Evolutionary conservation across 1,140 invertebrate genomes (phyloP).

Genomic region (Parasteatoda tepidariorum): DNA sequence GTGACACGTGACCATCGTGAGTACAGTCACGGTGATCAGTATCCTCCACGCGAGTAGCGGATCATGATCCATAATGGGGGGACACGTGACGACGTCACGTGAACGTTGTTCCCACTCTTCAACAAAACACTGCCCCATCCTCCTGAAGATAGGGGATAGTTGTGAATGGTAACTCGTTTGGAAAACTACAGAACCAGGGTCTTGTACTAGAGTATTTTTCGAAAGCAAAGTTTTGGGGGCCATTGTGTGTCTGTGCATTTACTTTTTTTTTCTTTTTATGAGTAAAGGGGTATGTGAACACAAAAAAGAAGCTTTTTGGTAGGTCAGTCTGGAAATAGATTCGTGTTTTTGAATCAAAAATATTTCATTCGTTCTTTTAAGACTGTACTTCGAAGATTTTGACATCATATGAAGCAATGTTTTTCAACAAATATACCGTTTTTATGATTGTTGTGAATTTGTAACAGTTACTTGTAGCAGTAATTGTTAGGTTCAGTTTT

Average conservation of each 20-base stretch:
- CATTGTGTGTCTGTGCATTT: neutral
- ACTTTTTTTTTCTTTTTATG: neutral
- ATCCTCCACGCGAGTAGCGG: neutral
- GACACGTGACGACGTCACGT: conserved; percentile 30
- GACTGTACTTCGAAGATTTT: too few relatives aligned
- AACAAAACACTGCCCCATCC: conserved; percentile 4
- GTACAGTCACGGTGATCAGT: conserved; percentile 15
- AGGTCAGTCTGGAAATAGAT: too few relatives aligned
- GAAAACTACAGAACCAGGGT: neutral
- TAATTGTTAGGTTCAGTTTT: too few relatives aligned
- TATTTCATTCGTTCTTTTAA: too few relatives aligned
- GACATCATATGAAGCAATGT: too few relatives aligned
- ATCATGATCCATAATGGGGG: conserved; percentile 10
- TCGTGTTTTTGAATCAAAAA: too few relatives aligned
- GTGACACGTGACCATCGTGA: conserved; percentile 6
- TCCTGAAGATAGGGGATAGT: neutral
- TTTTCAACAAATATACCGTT: too few relatives aligned
- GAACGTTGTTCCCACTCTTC: conserved; percentile 16
- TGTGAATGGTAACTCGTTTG: conserved; percentile 32
- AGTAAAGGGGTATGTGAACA: neutral
- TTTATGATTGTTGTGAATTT: too few relatives aligned
- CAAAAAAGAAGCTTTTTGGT: neutral
- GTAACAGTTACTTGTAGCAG: too few relatives aligned
- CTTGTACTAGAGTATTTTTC: neutral
- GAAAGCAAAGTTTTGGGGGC: neutral